phyloP scores from a whole-genome alignment of 2,797 vertebrate species.

The Ctenopoma multispine region DNA sequence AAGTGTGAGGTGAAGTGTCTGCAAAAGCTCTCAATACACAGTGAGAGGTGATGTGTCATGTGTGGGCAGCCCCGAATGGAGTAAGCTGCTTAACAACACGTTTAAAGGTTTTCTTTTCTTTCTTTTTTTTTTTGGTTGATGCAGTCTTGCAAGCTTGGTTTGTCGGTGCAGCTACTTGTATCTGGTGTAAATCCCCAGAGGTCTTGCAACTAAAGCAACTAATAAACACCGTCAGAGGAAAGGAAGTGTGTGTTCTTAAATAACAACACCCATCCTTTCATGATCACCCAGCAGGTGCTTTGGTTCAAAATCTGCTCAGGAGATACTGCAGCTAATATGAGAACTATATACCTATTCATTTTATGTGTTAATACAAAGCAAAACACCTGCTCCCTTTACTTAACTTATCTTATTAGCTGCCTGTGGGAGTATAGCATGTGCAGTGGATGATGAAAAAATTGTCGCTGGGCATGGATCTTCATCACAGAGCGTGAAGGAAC shows the following conservation, averaged over 20 bases:
- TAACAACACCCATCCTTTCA: slow-evolving; percentile 37
- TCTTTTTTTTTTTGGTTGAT: not conserved
- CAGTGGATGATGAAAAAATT: not conserved
- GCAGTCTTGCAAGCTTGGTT: slow-evolving; percentile 36
- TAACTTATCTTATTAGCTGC: not conserved
- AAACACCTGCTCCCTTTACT: not conserved
- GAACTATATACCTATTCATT: too few species aligned
- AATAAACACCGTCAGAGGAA: slow-evolving; percentile 34
- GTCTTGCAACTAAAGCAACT: slow-evolving; percentile 44
- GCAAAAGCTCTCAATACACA: slow-evolving; percentile 18
- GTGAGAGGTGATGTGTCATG: slow-evolving; percentile 48
- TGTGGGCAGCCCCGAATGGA: slow-evolving; percentile 44
- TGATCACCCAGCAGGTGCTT: slow-evolving; percentile 33
- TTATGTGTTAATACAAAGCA: not conserved
- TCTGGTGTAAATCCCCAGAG: slow-evolving; percentile 49
- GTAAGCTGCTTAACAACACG: slow-evolving; percentile 45
- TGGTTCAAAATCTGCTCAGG: too few species aligned
- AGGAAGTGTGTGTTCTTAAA: slow-evolving; percentile 37
- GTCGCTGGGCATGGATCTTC: not conserved
- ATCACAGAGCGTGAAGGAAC: not conserved
- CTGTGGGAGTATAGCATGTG: not conserved
- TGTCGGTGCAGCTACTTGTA: slow-evolving; percentile 29
- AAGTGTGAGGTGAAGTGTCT: slow-evolving; percentile 37
- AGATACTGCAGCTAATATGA: too few species aligned
- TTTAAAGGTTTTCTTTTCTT: not conserved